Percentiles rank a stretch among this genome's conserved stretches.
Evolutionary conservation across 2,888 invertebrate species (phyloP).

Genomic region (Orgyia antiqua): DNA sequence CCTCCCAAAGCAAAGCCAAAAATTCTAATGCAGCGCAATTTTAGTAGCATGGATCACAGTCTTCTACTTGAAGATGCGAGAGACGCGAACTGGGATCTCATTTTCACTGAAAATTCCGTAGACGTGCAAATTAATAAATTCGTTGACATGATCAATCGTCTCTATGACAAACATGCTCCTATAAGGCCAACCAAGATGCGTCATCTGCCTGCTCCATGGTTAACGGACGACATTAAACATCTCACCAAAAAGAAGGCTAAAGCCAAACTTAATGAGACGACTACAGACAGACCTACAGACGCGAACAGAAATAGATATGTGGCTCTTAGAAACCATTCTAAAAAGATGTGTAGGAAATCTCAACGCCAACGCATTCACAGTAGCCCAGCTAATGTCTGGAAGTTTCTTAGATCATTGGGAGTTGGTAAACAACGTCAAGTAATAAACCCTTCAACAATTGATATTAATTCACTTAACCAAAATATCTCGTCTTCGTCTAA

Average conservation of each 20-base stretch:
- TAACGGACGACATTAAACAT: no score
- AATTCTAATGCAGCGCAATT: neutral
- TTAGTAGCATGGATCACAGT: neutral
- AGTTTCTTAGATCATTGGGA: no score
- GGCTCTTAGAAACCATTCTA: neutral
- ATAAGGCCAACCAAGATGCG: neutral
- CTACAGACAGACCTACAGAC: neutral
- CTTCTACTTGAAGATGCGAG: neutral
- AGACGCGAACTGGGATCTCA: neutral
- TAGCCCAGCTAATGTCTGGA: no score
- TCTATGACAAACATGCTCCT: no score
- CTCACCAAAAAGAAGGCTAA: no score
- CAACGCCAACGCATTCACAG: no score
- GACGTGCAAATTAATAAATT: neutral
- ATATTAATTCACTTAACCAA: neutral
- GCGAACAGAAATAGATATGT: neutral
- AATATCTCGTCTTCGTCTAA: no score
- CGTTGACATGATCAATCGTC: no score
- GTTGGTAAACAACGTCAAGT: no score
- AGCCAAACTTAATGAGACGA: no score
- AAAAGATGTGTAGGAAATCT: no score
- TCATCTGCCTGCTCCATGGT: neutral
- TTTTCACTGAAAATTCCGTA: neutral
- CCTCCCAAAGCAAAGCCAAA: neutral
- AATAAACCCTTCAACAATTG: neutral